Evolutionary conservation across 2,113 vertebrate species (phyloP), one percentile per base, ranked within the genome.

Genomic region (Tupaia tana): DNA sequence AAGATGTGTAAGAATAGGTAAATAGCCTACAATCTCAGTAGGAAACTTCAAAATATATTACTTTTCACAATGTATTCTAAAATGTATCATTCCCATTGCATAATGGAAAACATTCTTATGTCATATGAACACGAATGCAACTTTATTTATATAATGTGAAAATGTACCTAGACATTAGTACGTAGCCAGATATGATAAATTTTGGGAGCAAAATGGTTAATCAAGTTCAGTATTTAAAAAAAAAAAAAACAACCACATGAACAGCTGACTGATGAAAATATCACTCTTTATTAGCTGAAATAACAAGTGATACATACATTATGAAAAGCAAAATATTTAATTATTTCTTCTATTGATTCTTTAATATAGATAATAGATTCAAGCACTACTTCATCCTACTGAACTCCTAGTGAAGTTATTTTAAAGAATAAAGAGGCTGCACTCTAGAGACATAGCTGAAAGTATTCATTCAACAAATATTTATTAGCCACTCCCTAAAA

Each of bases 61-160:
- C 22, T 95, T 94, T 93, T 89, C 5, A 94, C 5, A 78, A 63
- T 64, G 16, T 88, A 85, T 83, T 20, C 1, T 85, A 82, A 96
- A 90, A 89, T 84, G 93, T 93, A 75, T 1, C 85, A 27, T 95
- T 91, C 24, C 73, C 11, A 61, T 90, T 85, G 90, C 52, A 74
- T 71, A 22, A 11, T 87, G 43, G 79, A 79, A 94, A 93, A 74
- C n/a, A 27, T n/a, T 75, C 56, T 93, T 91, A 63, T 95, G 19
- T 58, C 27, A 75, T 58, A 82, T 84, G 69, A 89, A 93, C 96
- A 90, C 59, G 6, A 9, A 79, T 83, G 12, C 31, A 90, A 63
- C 81, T 73, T 78, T 85, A 94, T 95, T 96, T 86, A 63, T 16
- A 83, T 56, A 19, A 59, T 69, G 6, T 18, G 93, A 93, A 91